A percentile compares a stretch with the other conserved stretches of the same genome.
Evolutionary conservation across 2,797 vertebrate genomes (phyloP).

Genomic region (Telmatherina bonti): DNA sequence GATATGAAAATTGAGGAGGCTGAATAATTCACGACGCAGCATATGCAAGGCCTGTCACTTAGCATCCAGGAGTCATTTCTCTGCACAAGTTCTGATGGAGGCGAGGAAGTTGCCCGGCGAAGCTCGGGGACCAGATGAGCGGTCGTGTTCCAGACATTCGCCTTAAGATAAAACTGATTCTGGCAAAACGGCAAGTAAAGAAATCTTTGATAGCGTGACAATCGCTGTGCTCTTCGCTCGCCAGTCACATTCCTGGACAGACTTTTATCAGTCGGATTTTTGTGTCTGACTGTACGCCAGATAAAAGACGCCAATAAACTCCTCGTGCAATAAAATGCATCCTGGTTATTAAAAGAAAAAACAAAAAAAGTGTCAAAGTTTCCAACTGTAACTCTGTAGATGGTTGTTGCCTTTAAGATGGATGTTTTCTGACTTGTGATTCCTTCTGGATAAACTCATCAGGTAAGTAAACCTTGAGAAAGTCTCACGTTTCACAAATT

Average conservation of each 20-base stretch:
- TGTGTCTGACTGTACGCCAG: not conserved
- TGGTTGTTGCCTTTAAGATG: too few relatives aligned
- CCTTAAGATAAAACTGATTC: not conserved
- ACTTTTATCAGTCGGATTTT: not conserved
- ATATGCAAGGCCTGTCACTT: constrained; percentile 67
- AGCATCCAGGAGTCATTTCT: constrained; percentile 60
- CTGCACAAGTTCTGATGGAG: constrained; percentile 48
- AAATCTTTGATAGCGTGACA: not conserved
- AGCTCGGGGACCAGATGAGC: constrained; percentile 43
- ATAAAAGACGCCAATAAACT: too few relatives aligned
- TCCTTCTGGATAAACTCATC: too few relatives aligned
- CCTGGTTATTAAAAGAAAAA: too few relatives aligned
- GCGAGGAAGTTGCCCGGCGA: constrained; percentile 2
- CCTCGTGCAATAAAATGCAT: not conserved
- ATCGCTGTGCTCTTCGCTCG: not conserved
- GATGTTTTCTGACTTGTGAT: too few relatives aligned
- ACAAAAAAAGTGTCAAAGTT: too few relatives aligned
- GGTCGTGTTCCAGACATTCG: constrained; percentile 14
- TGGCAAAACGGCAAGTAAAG: not conserved
- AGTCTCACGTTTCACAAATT: too few relatives aligned
- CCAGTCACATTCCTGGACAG: not conserved
- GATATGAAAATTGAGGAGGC: constrained; percentile 66
- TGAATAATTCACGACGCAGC: constrained; percentile 77
- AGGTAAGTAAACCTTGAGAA: too few relatives aligned
- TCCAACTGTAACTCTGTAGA: too few relatives aligned